Evolutionary conservation across 2,888 invertebrate genomes (phyloP), one percentile per base, ranked within the genome.

Genomic region (Argyresthia goedartella): DNA sequence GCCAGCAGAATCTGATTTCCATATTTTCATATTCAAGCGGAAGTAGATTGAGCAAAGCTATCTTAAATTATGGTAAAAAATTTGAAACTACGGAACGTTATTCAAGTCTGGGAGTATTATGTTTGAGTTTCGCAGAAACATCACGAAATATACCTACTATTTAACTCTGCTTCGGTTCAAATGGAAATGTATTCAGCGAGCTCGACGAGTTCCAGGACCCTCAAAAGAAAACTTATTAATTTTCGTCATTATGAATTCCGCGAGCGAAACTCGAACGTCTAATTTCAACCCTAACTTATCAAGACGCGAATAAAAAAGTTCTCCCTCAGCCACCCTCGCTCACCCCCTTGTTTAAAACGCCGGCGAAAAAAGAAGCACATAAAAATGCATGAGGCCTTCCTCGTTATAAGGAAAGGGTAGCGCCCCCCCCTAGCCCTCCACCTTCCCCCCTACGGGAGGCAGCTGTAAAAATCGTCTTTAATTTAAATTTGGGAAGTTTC

Each of bases 371-470:
- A 87, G 87, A 85, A 87, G 87, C 86, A 87, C 87, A 87, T 87
- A 87, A 87, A 87, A 87, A 87, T 87, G 87, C 87, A 87, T 87
- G 87, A 87, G 87, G 87, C 87, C 86, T 84, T 87, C 87, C 86
- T 87, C 86, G 87, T 87, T 86, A 87, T 85, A 86, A 87, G 87
- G 85, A 87, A 87, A 87, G 87, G 87, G 87, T 84, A 87, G 81
- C 76, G 67, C 62, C 70, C 75, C 80, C 81, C 81, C 76, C 66
- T 61, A 60, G 63, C 72, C 73, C 73, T 71, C 81, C 76, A 25
- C 25, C 66, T 61, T 60, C n/a, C 64, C 72, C 73, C 73, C 72
- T 67, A 57, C 64, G 76, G 82, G 84, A 79, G 85, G 85, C 80
- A 79, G 86, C 84, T 85, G 86, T 84, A 86, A 85, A 86, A 86